These are phyloP conservation scores for Galerucella pusilla DNA, from an alignment of 2,888 invertebrate species.

Conservation along the genomic window DNA sequence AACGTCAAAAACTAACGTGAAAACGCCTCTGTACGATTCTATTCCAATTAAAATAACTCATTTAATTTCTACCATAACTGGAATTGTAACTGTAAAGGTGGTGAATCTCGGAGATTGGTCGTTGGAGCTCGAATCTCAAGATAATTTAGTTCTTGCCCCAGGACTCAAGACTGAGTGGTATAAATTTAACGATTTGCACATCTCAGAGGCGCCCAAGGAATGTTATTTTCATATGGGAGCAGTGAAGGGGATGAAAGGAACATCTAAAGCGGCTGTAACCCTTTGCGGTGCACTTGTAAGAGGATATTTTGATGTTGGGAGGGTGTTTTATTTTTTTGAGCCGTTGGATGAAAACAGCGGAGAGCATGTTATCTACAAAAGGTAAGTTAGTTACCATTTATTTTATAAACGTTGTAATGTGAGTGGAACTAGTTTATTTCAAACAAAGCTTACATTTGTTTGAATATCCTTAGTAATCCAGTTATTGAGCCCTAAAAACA, in stretches of 20 bases:
- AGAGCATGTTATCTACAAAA: slow-evolving; percentile 51
- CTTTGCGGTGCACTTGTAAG: slow-evolving; percentile 54
- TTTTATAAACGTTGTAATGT: background rate
- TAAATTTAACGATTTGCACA: slow-evolving; percentile 41
- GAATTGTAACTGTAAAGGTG: slow-evolving; percentile 45
- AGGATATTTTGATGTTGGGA: slow-evolving; percentile 56
- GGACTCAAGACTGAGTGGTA: slow-evolving; percentile 55
- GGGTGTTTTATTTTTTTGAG: slow-evolving; percentile 56
- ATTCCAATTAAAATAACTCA: background rate
- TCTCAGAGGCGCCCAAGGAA: slow-evolving; percentile 30
- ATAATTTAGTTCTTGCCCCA: slow-evolving; percentile 54
- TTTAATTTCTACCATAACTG: background rate
- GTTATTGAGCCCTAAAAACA: too few species aligned
- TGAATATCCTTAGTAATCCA: too few species aligned
- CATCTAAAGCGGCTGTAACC: slow-evolving; percentile 56
- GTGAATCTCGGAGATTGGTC: slow-evolving; percentile 56
- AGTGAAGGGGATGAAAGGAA: slow-evolving; percentile 52
- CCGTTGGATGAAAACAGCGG: slow-evolving; percentile 50
- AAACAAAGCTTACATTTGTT: too few species aligned
- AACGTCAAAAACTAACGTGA: too few species aligned
- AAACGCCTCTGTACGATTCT: too few species aligned
- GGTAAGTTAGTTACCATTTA: slow-evolving; percentile 33
- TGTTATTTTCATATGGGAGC: slow-evolving; percentile 58
- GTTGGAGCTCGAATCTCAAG: slow-evolving; percentile 54
- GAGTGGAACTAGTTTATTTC: too few species aligned